These are phyloP conservation scores for Sebastes taczanowskii DNA, from an alignment of 2,797 vertebrate genomes.

Conservation along the genomic window DNA sequence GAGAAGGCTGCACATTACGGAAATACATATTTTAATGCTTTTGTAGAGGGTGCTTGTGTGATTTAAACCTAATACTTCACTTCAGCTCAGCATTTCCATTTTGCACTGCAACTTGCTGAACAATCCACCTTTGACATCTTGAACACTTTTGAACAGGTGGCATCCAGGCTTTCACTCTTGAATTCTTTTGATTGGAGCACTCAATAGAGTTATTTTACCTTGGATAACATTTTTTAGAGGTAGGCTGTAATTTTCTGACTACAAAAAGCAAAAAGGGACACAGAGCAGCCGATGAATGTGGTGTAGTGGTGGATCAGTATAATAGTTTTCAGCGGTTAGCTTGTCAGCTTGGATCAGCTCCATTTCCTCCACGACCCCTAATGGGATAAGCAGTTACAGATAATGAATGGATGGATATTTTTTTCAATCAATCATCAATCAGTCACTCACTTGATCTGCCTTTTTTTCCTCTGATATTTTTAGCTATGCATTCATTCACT, in stretches of 20 bases:
- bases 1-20: constrained; percentile 22
- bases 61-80: constrained; percentile 7
- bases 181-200: constrained; percentile 8
- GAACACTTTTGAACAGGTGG: neutral
- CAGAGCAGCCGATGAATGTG: neutral
- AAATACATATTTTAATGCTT: constrained; percentile 9
- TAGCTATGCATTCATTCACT: neutral
- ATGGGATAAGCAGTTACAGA: too few species aligned
- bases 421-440: neutral
- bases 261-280: neutral
- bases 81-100: constrained; percentile 10
- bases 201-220: neutral
- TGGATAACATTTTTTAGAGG: neutral
- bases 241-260: neutral
- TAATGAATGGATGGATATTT: too few species aligned
- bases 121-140: neutral
- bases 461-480: neutral
- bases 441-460: neutral
- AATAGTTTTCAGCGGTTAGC: neutral
- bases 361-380: too few species aligned
- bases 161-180: neutral
- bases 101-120: neutral
- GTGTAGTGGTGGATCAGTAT: neutral
- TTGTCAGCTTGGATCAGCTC: too few species aligned
- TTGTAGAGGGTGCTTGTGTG: neutral